Evolutionary conservation across 2,888 invertebrate species (phyloP).

Genomic region (Megamerina dolium): DNA sequence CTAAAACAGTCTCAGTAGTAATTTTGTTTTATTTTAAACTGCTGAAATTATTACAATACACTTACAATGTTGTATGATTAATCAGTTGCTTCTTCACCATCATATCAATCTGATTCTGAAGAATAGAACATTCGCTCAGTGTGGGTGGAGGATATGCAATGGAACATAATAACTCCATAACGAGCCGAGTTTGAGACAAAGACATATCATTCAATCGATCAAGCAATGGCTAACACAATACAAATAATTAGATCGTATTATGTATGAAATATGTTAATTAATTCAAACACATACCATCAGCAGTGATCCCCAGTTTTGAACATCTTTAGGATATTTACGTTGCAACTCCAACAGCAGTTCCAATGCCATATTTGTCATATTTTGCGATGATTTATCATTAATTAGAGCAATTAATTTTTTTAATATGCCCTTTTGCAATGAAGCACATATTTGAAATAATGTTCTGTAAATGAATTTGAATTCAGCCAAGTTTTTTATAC

Average conservation of each 20-base stretch:
- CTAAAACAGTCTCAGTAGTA: constrained; percentile 29
- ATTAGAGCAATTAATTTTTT: constrained; percentile 41
- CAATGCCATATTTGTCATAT: constrained; percentile 39
- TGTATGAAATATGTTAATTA: too few relatives aligned
- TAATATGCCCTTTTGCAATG: constrained; percentile 41
- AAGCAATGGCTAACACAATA: constrained; percentile 54
- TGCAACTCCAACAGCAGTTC: constrained; percentile 40
- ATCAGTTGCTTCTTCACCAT: constrained; percentile 77
- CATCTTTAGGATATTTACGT: constrained; percentile 35
- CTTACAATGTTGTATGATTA: constrained; percentile 55
- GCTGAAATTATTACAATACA: not conserved
- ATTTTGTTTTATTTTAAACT: not conserved
- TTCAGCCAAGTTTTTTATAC: too few relatives aligned
- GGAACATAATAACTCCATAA: constrained; percentile 73
- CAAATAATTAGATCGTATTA: not conserved
- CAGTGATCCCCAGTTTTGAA: constrained; percentile 44
- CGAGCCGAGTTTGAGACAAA: constrained; percentile 65
- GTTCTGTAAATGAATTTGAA: constrained; percentile 28
- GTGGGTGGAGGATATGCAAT: constrained; percentile 58
- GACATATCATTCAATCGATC: constrained; percentile 71
- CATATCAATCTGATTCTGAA: constrained; percentile 78
- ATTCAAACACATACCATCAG: constrained; percentile 32
- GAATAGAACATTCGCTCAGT: constrained; percentile 58
- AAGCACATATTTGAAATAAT: constrained; percentile 39
- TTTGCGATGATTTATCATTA: constrained; percentile 37